Evolutionary conservation across 2,888 invertebrate species (phyloP).

Genomic region (Teleiodes luculella): DNA sequence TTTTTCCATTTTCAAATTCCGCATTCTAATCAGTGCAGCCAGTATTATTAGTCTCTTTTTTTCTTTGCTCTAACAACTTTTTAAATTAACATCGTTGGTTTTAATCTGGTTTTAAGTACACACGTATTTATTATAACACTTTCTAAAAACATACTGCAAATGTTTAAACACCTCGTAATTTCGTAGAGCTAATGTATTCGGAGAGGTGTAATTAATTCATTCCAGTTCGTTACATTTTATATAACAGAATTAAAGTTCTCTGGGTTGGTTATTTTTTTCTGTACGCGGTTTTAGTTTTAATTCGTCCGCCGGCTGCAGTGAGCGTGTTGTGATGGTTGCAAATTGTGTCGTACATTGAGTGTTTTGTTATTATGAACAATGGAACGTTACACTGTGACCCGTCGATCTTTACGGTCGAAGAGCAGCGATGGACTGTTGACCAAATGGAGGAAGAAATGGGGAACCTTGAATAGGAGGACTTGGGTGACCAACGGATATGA

Average conservation of each 20-base stretch:
- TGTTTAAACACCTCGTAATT: slow-evolving; percentile 32
- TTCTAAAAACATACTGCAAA: slow-evolving; percentile 40
- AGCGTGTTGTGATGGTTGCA: slow-evolving; percentile 45
- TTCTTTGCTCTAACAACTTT: slow-evolving; percentile 16
- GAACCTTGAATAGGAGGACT: slow-evolving; percentile 49
- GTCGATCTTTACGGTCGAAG: slow-evolving; percentile 52
- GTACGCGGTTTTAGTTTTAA: slow-evolving; percentile 55
- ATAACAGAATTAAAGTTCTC: slow-evolving; percentile 56
- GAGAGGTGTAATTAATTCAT: slow-evolving; percentile 55
- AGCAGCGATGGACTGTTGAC: slow-evolving; percentile 60
- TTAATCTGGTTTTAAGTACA: slow-evolving; percentile 27
- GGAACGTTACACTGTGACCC: slow-evolving; percentile 64
- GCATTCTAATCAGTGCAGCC: slow-evolving; percentile 2
- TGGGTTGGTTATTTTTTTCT: slow-evolving; percentile 47
- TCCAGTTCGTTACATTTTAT: slow-evolving; percentile 62
- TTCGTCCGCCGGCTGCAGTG: slow-evolving; percentile 43
- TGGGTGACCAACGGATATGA: slow-evolving; percentile 67
- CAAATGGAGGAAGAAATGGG: slow-evolving; percentile 61
- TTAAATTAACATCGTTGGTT: slow-evolving; percentile 20
- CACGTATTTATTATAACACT: slow-evolving; percentile 31
- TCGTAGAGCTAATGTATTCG: slow-evolving; percentile 39
- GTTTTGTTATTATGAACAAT: slow-evolving; percentile 42
- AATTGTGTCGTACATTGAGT: slow-evolving; percentile 34
- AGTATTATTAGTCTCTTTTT: neutral
- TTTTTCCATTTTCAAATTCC: slow-evolving; percentile 21